Evolutionary conservation across 2,113 vertebrate species (phyloP).

Genomic region (Canis aureus): DNA sequence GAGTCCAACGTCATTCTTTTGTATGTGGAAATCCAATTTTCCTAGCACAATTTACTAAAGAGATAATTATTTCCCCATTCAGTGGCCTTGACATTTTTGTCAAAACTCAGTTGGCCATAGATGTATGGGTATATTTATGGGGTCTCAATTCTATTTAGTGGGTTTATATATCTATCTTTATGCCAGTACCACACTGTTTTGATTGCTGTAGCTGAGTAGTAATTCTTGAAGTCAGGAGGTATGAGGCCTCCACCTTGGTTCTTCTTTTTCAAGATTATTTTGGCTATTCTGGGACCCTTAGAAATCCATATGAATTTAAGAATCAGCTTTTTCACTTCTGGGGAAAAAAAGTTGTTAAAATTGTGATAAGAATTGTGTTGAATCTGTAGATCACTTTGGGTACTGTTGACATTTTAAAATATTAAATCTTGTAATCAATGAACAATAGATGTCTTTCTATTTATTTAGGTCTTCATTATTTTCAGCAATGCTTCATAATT

Average conservation of each 20-base stretch:
- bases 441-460: not conserved
- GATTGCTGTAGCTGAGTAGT: too few relatives aligned
- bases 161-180: not conserved
- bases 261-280: too few relatives aligned
- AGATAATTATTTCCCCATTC: not conserved
- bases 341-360: not conserved
- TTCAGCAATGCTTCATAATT: not conserved
- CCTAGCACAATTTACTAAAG: not conserved
- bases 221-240: too few relatives aligned
- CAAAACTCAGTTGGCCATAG: not conserved
- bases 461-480: not conserved
- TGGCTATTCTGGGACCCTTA: too few relatives aligned
- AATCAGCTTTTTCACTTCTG: too few relatives aligned
- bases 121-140: not conserved
- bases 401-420: conserved; percentile 5
- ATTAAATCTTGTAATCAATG: not conserved
- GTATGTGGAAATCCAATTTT: not conserved
- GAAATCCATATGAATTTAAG: too few relatives aligned
- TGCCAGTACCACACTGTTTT: too few relatives aligned
- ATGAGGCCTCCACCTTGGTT: too few relatives aligned
- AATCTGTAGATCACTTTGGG: not conserved
- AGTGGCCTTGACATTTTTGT: not conserved
- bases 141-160: not conserved
- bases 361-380: not conserved
- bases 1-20: not conserved